Conservation (phyloP, 1,140 invertebrate species). For the Calliphora vicina region DNA sequence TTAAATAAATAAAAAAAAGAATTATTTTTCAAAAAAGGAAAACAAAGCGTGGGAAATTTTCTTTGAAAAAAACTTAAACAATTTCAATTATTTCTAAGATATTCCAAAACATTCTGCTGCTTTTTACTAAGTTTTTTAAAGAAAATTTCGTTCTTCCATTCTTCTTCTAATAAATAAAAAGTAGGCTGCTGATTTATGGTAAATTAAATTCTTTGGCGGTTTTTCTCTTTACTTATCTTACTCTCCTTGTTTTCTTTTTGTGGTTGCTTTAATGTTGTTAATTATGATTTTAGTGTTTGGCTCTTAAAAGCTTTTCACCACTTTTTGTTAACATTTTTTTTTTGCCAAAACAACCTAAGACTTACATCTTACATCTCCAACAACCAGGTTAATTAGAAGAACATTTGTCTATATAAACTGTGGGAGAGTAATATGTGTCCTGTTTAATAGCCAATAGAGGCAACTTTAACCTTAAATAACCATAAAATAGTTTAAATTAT, state of each 20-base stretch:
- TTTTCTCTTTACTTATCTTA: neutral
- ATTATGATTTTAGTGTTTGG: neutral
- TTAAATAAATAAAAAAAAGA: neutral
- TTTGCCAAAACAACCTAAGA: too few species aligned
- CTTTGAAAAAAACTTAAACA: too few species aligned
- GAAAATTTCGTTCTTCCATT: too few species aligned
- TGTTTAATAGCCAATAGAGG: neutral
- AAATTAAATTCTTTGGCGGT: slow-evolving; percentile 5
- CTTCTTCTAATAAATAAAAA: neutral
- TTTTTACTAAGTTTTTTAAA: neutral
- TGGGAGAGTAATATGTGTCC: neutral
- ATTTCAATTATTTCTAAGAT: too few species aligned
- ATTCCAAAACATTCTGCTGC: neutral
- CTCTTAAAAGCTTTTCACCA: neutral
- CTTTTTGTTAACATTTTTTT: neutral
- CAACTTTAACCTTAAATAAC: neutral
- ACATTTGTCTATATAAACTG: neutral
- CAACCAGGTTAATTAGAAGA: neutral
- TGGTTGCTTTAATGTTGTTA: neutral
- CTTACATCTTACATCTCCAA: too few species aligned
- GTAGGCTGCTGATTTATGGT: neutral
- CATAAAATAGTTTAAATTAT: neutral
- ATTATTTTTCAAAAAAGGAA: neutral
- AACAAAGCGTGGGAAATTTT: neutral
- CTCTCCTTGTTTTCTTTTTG: neutral